Evolutionary conservation across 2,113 vertebrate genomes (phyloP).

Genomic region (Seriola quinqueradiata): DNA sequence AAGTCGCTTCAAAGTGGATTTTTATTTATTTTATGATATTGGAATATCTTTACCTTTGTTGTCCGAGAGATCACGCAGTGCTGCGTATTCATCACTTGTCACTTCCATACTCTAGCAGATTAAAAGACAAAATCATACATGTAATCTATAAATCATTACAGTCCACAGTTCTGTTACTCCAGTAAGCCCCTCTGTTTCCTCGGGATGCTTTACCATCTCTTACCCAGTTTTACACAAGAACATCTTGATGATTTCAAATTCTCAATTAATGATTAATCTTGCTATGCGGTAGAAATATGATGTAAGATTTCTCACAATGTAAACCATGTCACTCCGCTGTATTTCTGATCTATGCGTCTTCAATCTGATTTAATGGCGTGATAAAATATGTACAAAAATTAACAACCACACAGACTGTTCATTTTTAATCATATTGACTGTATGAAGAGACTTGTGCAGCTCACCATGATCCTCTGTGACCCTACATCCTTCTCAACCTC

Average conservation of each 20-base stretch:
- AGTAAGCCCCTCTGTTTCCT: no score
- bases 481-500: conserved; percentile 34
- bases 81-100: conserved; percentile 17
- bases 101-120: conserved; percentile 38
- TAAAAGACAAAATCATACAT: neutral
- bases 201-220: no score
- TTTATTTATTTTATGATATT: no score
- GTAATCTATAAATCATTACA: neutral
- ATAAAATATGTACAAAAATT: neutral
- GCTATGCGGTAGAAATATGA: no score
- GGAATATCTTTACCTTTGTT: conserved; percentile 48
- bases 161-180: neutral
- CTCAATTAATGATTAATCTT: no score
- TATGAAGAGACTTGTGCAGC: fast-evolving
- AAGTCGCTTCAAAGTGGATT: no score
- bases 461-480: conserved; percentile 36
- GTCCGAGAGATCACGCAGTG: conserved; percentile 34
- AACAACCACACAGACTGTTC: neutral
- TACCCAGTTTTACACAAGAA: no score
- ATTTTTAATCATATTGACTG: neutral
- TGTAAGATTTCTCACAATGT: no score
- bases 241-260: no score
- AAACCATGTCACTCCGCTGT: no score
- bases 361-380: neutral
- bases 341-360: neutral